phyloP scores from a whole-genome alignment of 1,140 invertebrate genomes.

The Drosophila trapezifrons region DNA sequence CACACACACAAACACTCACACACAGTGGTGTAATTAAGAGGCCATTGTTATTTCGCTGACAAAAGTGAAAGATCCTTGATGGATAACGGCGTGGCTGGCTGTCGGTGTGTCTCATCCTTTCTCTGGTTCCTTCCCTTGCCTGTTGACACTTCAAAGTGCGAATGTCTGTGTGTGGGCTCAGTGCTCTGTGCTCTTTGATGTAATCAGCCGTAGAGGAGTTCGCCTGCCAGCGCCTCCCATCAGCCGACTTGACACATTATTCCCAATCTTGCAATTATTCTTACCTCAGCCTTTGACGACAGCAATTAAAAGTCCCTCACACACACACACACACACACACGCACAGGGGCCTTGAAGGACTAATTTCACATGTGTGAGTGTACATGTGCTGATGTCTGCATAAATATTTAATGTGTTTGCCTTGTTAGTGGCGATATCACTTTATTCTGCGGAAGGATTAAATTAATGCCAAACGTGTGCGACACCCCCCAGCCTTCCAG shows the following conservation, averaged over 20 bases:
- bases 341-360: slow-evolving; percentile 46
- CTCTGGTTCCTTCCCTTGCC: slow-evolving; percentile 49
- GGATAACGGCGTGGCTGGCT: slow-evolving; percentile 64
- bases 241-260: slow-evolving; percentile 72
- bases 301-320: slow-evolving; percentile 72
- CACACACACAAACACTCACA: slow-evolving; percentile 29
- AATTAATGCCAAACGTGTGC: slow-evolving; percentile 81
- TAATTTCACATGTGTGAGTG: slow-evolving; percentile 44
- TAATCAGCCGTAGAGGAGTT: slow-evolving; percentile 52
- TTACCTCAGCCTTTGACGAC: slow-evolving; percentile 80
- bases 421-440: slow-evolving; percentile 83
- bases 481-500: not conserved
- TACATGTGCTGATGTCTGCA: slow-evolving; percentile 59
- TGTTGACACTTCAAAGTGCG: slow-evolving; percentile 83
- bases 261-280: slow-evolving; percentile 82
- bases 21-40: slow-evolving; percentile 82
- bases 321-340: slow-evolving; percentile 32
- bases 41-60: slow-evolving; percentile 84
- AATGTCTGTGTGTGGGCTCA: slow-evolving; percentile 36
- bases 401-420: slow-evolving; percentile 83
- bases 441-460: slow-evolving; percentile 84
- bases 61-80: slow-evolving; percentile 84
- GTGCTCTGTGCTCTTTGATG: slow-evolving; percentile 63
- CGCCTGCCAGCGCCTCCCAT: slow-evolving; percentile 39
- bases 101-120: slow-evolving; percentile 33